These are phyloP conservation scores for Morone saxatilis DNA, from an alignment of 2,113 vertebrate genomes.

Conservation along the genomic window DNA sequence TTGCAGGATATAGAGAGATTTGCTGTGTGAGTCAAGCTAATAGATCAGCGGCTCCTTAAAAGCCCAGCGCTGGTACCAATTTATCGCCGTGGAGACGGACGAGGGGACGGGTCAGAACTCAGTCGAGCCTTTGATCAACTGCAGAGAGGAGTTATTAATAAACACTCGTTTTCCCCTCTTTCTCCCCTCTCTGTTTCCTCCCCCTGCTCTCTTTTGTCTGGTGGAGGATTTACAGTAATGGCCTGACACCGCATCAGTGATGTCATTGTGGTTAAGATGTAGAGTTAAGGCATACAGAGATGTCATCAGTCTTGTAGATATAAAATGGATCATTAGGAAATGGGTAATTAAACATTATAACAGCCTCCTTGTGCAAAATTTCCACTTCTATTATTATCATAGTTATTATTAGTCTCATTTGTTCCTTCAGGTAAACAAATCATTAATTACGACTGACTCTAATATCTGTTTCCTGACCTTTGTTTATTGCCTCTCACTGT, in stretches of 20 bases:
- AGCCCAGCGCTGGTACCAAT: constrained; percentile 32
- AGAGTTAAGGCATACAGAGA: not conserved
- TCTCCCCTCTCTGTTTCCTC: not conserved
- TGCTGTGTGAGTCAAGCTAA: constrained; percentile 3
- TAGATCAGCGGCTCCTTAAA: constrained; percentile 34
- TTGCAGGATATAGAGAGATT: constrained; percentile 28
- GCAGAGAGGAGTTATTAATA: constrained; percentile 53
- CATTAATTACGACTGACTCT: constrained; percentile 28
- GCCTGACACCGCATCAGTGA: not conserved
- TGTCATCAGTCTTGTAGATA: not conserved
- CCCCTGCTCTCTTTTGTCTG: not conserved
- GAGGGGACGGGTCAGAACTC: constrained; percentile 21
- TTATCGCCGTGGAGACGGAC: constrained; percentile 32
- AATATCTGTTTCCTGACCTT: constrained; percentile 31
- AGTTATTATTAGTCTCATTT: constrained; percentile 21
- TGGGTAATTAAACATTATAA: constrained; percentile 4
- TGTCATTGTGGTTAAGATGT: not conserved
- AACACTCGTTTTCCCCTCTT: constrained; percentile 9
- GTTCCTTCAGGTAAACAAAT: constrained; percentile 39
- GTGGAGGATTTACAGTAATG: not conserved
- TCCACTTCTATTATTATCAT: not conserved
- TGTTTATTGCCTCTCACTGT: not conserved
- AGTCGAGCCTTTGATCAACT: constrained; percentile 33
- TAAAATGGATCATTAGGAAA: not conserved
- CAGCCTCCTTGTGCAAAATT: not conserved